Evolutionary conservation across 1,140 invertebrate species (phyloP).

Genomic region (Lethrus apterus): DNA sequence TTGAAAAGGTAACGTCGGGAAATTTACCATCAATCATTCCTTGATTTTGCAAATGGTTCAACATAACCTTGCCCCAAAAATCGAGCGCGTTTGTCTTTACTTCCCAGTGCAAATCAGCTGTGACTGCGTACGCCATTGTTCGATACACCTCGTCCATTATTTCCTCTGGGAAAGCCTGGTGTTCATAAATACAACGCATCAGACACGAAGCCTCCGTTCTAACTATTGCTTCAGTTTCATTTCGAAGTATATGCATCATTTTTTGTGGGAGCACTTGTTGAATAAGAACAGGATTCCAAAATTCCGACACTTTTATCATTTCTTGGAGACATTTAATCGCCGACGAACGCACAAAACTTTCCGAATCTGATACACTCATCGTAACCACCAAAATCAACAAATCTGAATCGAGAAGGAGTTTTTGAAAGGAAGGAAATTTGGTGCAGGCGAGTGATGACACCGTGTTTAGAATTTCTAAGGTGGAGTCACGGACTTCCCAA

Average conservation of each 20-base stretch:
- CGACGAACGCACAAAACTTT: constrained; percentile 65
- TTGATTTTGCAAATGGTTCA: constrained; percentile 57
- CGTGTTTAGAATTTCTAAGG: constrained; percentile 60
- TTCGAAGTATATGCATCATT: constrained; percentile 51
- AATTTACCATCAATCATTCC: constrained; percentile 73
- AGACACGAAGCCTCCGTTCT: constrained; percentile 60
- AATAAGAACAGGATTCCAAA: constrained; percentile 58
- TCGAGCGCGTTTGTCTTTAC: constrained; percentile 61
- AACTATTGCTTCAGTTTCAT: constrained; percentile 67
- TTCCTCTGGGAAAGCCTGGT: constrained; percentile 49
- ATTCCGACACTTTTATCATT: constrained; percentile 52
- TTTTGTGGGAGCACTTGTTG: constrained; percentile 53
- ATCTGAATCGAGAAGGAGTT: constrained; percentile 56
- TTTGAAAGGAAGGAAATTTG: constrained; percentile 74
- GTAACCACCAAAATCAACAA: constrained; percentile 56
- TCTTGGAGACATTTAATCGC: constrained; percentile 60
- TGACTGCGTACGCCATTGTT: constrained; percentile 54
- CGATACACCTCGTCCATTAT: constrained; percentile 45
- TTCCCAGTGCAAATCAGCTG: constrained; percentile 71
- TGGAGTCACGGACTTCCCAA: constrained; percentile 70
- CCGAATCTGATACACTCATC: constrained; percentile 56
- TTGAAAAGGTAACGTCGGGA: constrained; percentile 69
- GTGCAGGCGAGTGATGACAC: constrained; percentile 50
- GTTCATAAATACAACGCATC: constrained; percentile 56
- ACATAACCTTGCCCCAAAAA: constrained; percentile 64